phyloP scores from a whole-genome alignment of 2,888 invertebrate species.

The Herminia tarsipennalis region DNA sequence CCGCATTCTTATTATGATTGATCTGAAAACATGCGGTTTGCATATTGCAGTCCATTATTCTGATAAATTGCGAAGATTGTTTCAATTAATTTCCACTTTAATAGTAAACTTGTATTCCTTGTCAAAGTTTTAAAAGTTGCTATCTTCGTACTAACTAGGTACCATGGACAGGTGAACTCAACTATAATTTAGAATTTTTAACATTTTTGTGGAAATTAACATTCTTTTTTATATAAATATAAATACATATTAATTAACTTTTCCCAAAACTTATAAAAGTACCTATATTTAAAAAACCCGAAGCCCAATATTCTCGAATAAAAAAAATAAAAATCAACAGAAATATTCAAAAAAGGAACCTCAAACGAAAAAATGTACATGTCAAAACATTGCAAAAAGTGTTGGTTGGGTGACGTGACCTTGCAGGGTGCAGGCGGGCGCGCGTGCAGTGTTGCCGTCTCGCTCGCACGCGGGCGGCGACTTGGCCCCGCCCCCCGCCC shows the following conservation, averaged over 20 bases:
- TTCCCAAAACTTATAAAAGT: neutral
- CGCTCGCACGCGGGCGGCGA: conserved; percentile 69
- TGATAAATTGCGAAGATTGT: neutral
- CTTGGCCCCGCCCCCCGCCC: conserved; percentile 78
- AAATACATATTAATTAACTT: too few relatives aligned
- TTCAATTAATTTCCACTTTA: neutral
- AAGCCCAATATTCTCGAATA: too few relatives aligned
- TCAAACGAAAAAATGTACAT: conserved; percentile 32
- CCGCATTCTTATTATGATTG: conserved; percentile 45
- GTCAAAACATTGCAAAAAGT: conserved; percentile 63
- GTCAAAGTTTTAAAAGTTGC: neutral
- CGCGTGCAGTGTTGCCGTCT: conserved; percentile 55
- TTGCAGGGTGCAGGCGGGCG: conserved; percentile 60
- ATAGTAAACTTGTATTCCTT: neutral
- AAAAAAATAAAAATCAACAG: neutral
- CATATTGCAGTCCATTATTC: conserved; percentile 9
- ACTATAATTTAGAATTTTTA: too few relatives aligned
- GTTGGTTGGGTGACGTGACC: conserved; percentile 57
- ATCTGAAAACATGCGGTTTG: conserved; percentile 23
- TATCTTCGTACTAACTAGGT: neutral
- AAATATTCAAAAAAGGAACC: conserved; percentile 15
- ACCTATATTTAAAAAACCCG: neutral
- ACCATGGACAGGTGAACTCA: too few relatives aligned
- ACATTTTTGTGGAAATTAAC: too few relatives aligned
- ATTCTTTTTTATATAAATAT: too few relatives aligned